Percentiles rank a stretch among this genome's conserved stretches.
These are phyloP conservation scores for Calameuta pallipes DNA, from an alignment of 2,888 invertebrate species.

Conservation along the genomic window DNA sequence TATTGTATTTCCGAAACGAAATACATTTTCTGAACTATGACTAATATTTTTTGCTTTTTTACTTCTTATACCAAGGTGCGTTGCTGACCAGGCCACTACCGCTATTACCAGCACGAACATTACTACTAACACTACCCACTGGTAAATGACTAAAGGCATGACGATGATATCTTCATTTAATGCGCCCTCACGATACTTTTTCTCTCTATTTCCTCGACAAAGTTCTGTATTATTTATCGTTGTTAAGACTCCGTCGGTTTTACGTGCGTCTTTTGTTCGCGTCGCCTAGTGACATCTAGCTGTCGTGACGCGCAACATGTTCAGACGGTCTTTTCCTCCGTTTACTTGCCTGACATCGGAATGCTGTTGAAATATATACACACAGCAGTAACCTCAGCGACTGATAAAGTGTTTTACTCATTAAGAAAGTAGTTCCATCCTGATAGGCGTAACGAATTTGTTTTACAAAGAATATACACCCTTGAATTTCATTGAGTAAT, in stretches of 20 bases:
- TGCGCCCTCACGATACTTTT: neutral
- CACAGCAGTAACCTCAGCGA: neutral
- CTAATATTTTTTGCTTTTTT: neutral
- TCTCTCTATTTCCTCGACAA: neutral
- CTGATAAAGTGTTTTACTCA: neutral
- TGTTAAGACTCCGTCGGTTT: neutral
- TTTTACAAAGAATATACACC: neutral
- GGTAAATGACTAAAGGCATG: constrained; percentile 1
- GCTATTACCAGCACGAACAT: constrained; percentile 26
- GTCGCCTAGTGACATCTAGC: neutral
- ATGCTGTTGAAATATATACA: neutral
- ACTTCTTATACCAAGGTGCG: constrained; percentile 23
- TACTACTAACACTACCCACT: constrained; percentile 30
- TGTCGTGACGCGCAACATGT: neutral
- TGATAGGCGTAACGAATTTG: neutral
- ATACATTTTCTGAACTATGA: neutral
- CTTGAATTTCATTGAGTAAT: neutral
- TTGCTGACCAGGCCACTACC: constrained; percentile 19
- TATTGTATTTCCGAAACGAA: neutral
- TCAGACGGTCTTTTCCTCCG: neutral
- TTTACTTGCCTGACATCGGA: neutral
- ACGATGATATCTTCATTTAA: neutral
- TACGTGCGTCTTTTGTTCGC: neutral
- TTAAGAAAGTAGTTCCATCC: neutral
- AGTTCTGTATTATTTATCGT: neutral